Base-by-base conservation (phyloP, 1,140 invertebrate species). In the Dendrolimus punctatus region DNA sequence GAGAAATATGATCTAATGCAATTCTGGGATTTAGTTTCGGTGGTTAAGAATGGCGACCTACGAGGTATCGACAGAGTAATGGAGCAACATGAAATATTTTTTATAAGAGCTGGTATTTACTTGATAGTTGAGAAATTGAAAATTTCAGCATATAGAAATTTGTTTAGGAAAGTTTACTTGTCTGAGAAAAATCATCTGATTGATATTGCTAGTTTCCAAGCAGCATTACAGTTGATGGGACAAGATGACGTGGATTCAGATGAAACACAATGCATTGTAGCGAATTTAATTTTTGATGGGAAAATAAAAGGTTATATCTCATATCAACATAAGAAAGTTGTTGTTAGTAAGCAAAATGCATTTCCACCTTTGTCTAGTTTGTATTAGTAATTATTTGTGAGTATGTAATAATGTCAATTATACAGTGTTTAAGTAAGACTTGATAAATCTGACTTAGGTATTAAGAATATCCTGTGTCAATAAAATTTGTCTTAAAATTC, bases 281-380 rank as follows among this genome's bases (percentile, higher is more conserved):
- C 97, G 1, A 99, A 99, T 89, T 90, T 99, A 37, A 99, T 99
- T 72, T 96, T 93, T 79, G 96, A 98, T 78, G 96, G 95, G 2
- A 95, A 95, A 88, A 95, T 97, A 57, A 96, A 99, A 82, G 98
- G 98, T 0, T 99, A 99, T 78, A 98, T 99, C 73, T 99, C 97
- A 0, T 94, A 98, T 87, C 95, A 96, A 57, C 98, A 99, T 85
- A 94, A 98, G 76, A 99, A 99, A 87, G 88, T 99, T 48, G 98
- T 99, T 47, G 94, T 99, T 43, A 98, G 97, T 63, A 99, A 99
- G 86, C 94, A 97, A 75, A 98, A 97, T 89, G 94, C 98, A 8
- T 99, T 99, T 84, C 98, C 98, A 10, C 85, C 90, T 39, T 77
- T 95, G 7, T 91, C 88, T 61, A 87, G 80, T 77, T 79, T 90